Conservation (phyloP, 2,113 vertebrate genomes). For the mouse (Mus musculus) region GRCm39 chr5:32722001-32722500, state of each 20-base stretch:
- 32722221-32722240: neutral
- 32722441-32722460: too few relatives aligned
- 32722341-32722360: too few relatives aligned
- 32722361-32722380: too few relatives aligned
- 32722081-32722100: neutral
- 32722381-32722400: too few relatives aligned
- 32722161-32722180: too few relatives aligned
- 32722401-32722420: too few relatives aligned
- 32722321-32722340: neutral
- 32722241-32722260: neutral
- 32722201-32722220: neutral
- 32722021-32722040: neutral
- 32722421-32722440: too few relatives aligned
- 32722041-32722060: neutral
- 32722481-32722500: too few relatives aligned
- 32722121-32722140: neutral
- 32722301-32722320: neutral
- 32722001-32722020: neutral
- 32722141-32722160: neutral
- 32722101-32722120: neutral
- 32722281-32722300: neutral
- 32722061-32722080: neutral
- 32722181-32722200: neutral
- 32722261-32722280: neutral
- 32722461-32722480: too few relatives aligned